Conservation (phyloP, 2,888 invertebrate genomes). For the Andrena chrysosceles region DNA sequence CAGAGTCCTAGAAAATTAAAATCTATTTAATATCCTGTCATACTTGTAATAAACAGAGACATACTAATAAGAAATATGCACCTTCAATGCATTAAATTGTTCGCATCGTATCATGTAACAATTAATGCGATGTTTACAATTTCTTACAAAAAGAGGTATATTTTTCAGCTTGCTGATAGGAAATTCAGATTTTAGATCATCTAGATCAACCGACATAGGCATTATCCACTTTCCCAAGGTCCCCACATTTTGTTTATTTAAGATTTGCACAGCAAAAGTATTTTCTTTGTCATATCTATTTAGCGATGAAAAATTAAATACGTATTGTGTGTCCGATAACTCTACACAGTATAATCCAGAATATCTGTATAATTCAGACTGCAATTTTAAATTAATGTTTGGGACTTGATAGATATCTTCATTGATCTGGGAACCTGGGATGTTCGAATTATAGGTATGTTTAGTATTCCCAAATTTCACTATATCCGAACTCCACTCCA, state of each 20-base stretch:
- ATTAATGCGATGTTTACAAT: constrained; percentile 68
- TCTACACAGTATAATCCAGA: constrained; percentile 70
- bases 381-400: constrained; percentile 35
- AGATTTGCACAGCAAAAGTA: constrained; percentile 66
- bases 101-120: constrained; percentile 64
- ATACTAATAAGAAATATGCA: constrained; percentile 19
- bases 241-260: constrained; percentile 31
- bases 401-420: not conserved
- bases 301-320: constrained; percentile 67
- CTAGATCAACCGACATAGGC: constrained; percentile 71
- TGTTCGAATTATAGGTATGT: not conserved
- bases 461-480: constrained; percentile 53
- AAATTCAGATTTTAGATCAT: constrained; percentile 57
- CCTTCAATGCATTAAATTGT: constrained; percentile 68
- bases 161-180: constrained; percentile 50
- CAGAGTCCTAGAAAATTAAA: constrained; percentile 56
- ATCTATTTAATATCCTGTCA: not conserved
- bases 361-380: constrained; percentile 62
- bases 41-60: not conserved
- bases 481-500: constrained; percentile 36
- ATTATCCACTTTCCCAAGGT: constrained; percentile 73
- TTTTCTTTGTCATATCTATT: constrained; percentile 19
- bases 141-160: constrained; percentile 63
- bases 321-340: constrained; percentile 35
- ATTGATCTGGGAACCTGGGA: not conserved